These are phyloP conservation scores for Cerastoderma edule DNA, from an alignment of 2,888 invertebrate genomes.

Conservation along the genomic window DNA sequence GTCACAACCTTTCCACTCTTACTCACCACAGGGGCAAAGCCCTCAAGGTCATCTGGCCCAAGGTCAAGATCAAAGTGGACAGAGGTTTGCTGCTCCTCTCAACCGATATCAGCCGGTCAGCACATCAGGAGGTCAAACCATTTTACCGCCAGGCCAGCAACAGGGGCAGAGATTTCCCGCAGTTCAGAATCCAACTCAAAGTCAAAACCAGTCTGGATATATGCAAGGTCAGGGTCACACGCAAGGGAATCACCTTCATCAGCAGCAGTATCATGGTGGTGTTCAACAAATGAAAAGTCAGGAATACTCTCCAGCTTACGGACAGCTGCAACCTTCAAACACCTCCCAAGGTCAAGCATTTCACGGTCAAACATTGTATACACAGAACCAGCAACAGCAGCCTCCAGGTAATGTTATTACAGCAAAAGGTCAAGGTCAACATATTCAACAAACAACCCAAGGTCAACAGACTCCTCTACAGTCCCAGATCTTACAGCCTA, in stretches of 20 bases:
- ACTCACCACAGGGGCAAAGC: too few species aligned
- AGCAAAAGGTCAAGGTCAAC: slow-evolving; percentile 33
- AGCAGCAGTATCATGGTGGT: slow-evolving; percentile 3
- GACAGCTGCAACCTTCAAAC: slow-evolving; percentile 35
- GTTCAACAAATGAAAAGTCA: slow-evolving; percentile 31
- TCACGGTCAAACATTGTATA: neutral
- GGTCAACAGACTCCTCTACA: slow-evolving; percentile 38
- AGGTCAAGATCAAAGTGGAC: slow-evolving; percentile 20
- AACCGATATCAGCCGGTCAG: neutral
- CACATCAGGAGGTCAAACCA: neutral
- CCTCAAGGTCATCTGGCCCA: slow-evolving; percentile 35
- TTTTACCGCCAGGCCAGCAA: neutral
- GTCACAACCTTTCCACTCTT: too few species aligned
- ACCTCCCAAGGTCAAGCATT: slow-evolving; percentile 2
- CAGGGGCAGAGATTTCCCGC: neutral
- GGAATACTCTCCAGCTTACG: slow-evolving; percentile 35
- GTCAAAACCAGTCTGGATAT: slow-evolving; percentile 8
- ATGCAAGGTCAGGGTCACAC: slow-evolving; percentile 20
- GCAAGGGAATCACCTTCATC: slow-evolving; percentile 30
- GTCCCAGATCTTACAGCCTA: slow-evolving; percentile 48
- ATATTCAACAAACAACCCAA: neutral
- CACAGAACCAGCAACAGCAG: neutral
- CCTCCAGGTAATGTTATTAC: neutral
- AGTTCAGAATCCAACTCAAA: neutral
- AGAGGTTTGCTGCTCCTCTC: neutral